Evolutionary conservation across 2,888 invertebrate genomes (phyloP).

Genomic region (Conistra vaccinii): DNA sequence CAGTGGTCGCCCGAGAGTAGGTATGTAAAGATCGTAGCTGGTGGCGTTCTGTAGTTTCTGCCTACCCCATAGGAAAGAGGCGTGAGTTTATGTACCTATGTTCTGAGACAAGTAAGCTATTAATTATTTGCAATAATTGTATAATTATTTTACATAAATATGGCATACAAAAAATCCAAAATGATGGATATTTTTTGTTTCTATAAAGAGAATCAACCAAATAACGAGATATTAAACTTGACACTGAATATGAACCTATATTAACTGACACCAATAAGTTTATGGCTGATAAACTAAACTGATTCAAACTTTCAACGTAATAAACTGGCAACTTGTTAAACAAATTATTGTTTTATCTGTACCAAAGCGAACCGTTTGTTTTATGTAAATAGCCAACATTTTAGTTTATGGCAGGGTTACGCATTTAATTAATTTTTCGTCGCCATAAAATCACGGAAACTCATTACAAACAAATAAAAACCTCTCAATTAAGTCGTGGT

Average conservation of each 20-base stretch:
- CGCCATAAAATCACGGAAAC: background rate
- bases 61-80: no score
- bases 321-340: constrained; percentile 15
- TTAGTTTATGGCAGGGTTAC: constrained; percentile 9
- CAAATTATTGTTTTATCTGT: constrained; percentile 3
- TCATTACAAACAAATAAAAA: background rate
- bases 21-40: no score
- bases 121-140: no score
- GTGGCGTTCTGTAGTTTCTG: no score
- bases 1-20: no score
- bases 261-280: constrained; percentile 22
- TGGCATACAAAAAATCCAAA: no score
- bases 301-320: constrained; percentile 26
- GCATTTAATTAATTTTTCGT: constrained; percentile 21
- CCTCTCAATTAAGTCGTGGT: background rate
- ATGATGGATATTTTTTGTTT: background rate
- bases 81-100: no score
- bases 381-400: constrained; percentile 1
- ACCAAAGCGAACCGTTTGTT: background rate
- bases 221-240: background rate
- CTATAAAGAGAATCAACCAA: background rate
- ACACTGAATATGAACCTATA: background rate
- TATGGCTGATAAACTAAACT: constrained; percentile 26
- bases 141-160: no score
- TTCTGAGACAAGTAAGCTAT: no score